Percentiles rank a stretch among this genome's conserved stretches.
Conservation (phyloP, 1,140 invertebrate genomes). For the Ooceraea biroi region DNA sequence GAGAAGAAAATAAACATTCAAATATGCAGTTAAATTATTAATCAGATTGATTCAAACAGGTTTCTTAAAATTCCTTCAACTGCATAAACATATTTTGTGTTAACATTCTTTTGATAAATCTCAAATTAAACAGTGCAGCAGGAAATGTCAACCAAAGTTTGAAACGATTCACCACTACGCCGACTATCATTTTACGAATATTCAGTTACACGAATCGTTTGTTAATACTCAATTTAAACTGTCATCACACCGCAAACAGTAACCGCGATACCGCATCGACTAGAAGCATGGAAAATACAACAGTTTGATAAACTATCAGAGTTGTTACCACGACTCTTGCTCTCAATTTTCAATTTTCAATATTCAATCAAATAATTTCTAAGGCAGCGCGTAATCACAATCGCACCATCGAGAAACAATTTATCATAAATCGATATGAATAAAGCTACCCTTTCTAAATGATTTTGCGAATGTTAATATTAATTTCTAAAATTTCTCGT, state of each 20-base stretch:
- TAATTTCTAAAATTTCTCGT: not conserved
- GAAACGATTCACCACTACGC: slow-evolving; percentile 39
- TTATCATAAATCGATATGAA: not conserved
- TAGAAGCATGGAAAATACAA: slow-evolving; percentile 55
- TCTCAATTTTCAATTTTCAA: not conserved
- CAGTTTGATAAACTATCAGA: slow-evolving; percentile 56
- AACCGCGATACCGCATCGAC: slow-evolving; percentile 68
- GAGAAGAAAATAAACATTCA: not conserved
- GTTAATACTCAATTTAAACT: slow-evolving; percentile 70
- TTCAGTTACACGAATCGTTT: slow-evolving; percentile 65
- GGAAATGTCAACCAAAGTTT: slow-evolving; percentile 26
- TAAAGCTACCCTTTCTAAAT: not conserved
- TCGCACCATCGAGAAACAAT: not conserved
- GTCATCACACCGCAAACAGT: slow-evolving; percentile 50
- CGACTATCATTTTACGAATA: slow-evolving; percentile 20
- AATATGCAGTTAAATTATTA: not conserved
- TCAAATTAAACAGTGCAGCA: not conserved
- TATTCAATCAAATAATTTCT: slow-evolving; percentile 34
- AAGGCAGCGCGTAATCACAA: slow-evolving; percentile 36
- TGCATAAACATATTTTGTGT: not conserved
- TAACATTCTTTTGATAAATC: not conserved
- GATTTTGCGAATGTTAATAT: too few species aligned
- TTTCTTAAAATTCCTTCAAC: not conserved
- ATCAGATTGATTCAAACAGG: not conserved
- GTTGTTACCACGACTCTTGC: not conserved